Evolutionary conservation across 2,113 vertebrate species (phyloP).

Genomic region (Kryptolebias marmoratus): DNA sequence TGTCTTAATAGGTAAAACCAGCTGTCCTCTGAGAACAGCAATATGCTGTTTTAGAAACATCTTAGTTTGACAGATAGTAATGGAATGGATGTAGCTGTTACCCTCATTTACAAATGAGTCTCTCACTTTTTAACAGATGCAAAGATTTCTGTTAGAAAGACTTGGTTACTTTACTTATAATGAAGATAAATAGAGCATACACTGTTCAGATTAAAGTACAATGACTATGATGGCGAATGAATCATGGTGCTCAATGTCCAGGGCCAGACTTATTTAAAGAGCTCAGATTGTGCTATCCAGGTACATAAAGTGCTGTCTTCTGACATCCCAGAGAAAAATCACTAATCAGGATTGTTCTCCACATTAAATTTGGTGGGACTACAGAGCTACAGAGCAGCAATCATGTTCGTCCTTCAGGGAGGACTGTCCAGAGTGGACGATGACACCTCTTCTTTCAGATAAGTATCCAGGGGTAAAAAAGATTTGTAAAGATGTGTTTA

Average conservation of each 20-base stretch:
- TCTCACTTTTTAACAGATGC: neutral
- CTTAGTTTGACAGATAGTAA: slow-evolving; percentile 3
- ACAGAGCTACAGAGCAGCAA: slow-evolving; percentile 2
- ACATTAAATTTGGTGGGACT: neutral
- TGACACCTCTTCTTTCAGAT: slow-evolving; percentile 16
- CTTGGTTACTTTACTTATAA: neutral
- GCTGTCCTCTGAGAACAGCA: slow-evolving; percentile 44
- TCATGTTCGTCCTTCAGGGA: slow-evolving; percentile 9
- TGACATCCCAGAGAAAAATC: slow-evolving; percentile 15
- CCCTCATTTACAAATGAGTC: neutral
- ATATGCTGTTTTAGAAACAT: slow-evolving; percentile 7
- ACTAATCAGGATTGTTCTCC: slow-evolving; percentile 7
- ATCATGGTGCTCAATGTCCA: slow-evolving; percentile 25
- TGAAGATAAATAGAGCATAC: neutral
- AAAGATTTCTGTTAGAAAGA: neutral
- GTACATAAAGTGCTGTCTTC: slow-evolving; percentile 42
- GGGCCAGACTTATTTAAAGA: slow-evolving; percentile 20
- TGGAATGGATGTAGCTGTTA: slow-evolving; percentile 16
- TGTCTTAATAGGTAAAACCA: slow-evolving; percentile 45
- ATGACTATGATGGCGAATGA: slow-evolving; percentile 5
- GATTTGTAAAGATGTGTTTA: slow-evolving; percentile 57
- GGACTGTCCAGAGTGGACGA: slow-evolving; percentile 13
- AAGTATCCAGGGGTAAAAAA: slow-evolving; percentile 43
- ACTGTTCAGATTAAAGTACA: slow-evolving; percentile 8
- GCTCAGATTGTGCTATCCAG: slow-evolving; percentile 24